Percentiles rank a stretch among this genome's conserved stretches.
These are phyloP conservation scores for Clarias laeviceps DNA, from an alignment of 2,797 vertebrate species.

Conservation along the genomic window DNA sequence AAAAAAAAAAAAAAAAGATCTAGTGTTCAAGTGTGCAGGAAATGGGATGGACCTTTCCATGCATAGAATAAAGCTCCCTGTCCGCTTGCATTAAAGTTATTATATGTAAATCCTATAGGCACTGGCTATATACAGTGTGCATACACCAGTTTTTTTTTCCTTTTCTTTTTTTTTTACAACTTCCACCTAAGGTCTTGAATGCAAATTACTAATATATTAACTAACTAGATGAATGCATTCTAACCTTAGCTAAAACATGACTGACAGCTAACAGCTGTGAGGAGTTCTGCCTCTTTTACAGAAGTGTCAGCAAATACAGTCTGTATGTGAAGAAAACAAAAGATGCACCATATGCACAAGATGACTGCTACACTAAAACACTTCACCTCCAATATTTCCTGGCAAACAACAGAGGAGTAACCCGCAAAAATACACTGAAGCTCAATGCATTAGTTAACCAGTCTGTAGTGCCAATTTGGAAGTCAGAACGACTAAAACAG, in stretches of 20 bases:
- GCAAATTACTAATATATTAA: background rate
- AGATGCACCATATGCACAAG: conserved; percentile 35
- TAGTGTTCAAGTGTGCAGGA: conserved; percentile 30
- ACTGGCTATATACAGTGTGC: conserved; percentile 38
- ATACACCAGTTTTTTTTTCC: conserved; percentile 5
- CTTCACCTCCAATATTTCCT: conserved; percentile 5
- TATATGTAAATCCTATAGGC: conserved; percentile 41
- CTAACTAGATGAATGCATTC: conserved; percentile 15
- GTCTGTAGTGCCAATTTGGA: background rate
- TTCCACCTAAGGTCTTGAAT: background rate
- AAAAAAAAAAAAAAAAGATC: conserved; percentile 29
- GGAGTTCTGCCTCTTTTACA: background rate
- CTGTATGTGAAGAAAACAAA: background rate
- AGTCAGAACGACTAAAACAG: background rate
- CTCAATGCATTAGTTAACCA: background rate
- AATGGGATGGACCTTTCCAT: conserved; percentile 44
- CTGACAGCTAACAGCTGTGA: conserved; percentile 39
- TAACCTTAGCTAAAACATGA: conserved; percentile 25
- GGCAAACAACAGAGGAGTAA: background rate
- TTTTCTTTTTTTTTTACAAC: background rate
- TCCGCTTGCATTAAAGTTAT: conserved; percentile 38
- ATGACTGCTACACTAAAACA: conserved; percentile 21
- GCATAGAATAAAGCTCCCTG: conserved; percentile 46
- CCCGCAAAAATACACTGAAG: background rate
- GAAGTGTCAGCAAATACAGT: conserved; percentile 30